Percentiles rank a stretch among this genome's conserved stretches.
phyloP scores from a whole-genome alignment of 2,113 vertebrate species.

The Bambusicola thoracicus region DNA sequence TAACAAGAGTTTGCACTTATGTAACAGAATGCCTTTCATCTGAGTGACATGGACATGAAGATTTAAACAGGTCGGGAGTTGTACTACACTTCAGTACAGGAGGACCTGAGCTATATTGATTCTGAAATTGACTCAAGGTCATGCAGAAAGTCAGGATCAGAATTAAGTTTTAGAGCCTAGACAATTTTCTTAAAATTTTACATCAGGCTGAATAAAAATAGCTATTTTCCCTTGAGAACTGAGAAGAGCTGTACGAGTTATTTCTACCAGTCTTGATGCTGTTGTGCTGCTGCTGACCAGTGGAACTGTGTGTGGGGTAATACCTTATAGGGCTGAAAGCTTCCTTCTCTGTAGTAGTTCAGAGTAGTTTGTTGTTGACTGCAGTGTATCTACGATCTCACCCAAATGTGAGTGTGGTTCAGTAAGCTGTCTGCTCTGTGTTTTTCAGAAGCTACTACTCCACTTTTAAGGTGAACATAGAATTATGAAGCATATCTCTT shows the following conservation, averaged over 20 bases:
- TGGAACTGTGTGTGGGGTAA: neutral
- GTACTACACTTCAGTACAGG: neutral
- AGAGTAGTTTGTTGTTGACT: neutral
- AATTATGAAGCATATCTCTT: neutral
- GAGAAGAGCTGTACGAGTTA: neutral
- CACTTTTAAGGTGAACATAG: neutral
- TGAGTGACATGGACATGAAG: neutral
- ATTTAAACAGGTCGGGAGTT: conserved; percentile 9
- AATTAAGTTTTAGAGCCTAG: neutral
- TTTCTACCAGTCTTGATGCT: neutral
- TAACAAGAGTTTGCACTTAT: conserved; percentile 20
- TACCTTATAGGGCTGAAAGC: neutral
- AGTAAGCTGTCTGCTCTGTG: neutral
- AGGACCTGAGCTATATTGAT: neutral
- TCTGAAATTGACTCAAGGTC: neutral
- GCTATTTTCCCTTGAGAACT: neutral
- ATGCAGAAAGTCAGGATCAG: neutral
- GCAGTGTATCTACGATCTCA: neutral
- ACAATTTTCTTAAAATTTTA: neutral
- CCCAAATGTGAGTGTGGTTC: neutral
- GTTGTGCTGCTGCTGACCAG: neutral
- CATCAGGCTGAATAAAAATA: neutral
- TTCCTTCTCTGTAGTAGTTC: neutral
- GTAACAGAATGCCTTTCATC: neutral
- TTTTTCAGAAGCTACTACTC: neutral